Evolutionary conservation across 1,140 invertebrate species (phyloP).

Genomic region (Tetragnatha versicolor): DNA sequence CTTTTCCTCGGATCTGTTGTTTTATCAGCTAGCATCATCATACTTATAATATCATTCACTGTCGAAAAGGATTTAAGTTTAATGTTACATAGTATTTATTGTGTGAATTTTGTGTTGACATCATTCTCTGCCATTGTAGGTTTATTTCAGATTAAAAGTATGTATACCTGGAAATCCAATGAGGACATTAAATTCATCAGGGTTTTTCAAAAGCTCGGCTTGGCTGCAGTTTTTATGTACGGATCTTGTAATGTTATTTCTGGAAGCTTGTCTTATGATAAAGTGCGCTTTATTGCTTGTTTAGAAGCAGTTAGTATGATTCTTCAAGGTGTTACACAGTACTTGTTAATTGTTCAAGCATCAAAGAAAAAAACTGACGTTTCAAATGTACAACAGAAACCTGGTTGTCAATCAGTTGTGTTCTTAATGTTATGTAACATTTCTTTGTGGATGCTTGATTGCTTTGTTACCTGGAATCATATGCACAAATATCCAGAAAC

Average conservation of each 20-base stretch:
- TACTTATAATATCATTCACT: slow-evolving; percentile 72
- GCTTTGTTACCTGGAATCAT: slow-evolving; percentile 73
- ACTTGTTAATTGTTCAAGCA: slow-evolving; percentile 52
- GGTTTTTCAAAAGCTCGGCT: slow-evolving; percentile 64
- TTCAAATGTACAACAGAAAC: slow-evolving; percentile 30
- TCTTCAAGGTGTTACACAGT: slow-evolving; percentile 64
- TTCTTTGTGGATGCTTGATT: slow-evolving; percentile 74
- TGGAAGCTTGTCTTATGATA: slow-evolving; percentile 58
- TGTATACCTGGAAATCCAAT: slow-evolving; percentile 56
- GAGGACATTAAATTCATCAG: not conserved
- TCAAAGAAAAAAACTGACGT: slow-evolving; percentile 23
- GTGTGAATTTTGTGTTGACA: slow-evolving; percentile 63
- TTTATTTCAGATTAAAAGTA: slow-evolving; percentile 61
- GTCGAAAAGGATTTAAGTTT: slow-evolving; percentile 65
- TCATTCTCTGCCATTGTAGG: slow-evolving; percentile 65
- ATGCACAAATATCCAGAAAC: slow-evolving; percentile 69
- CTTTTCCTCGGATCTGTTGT: slow-evolving; percentile 71
- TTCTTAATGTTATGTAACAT: slow-evolving; percentile 75
- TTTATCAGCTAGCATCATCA: slow-evolving; percentile 69
- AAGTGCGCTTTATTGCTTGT: slow-evolving; percentile 64
- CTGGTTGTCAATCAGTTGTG: slow-evolving; percentile 72
- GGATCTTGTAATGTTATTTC: slow-evolving; percentile 68
- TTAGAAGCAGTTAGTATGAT: slow-evolving; percentile 66
- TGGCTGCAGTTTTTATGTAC: slow-evolving; percentile 67
- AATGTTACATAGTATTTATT: slow-evolving; percentile 55